Evolutionary conservation across 2,888 invertebrate species (phyloP), one percentile per base, ranked within the genome.

Genomic region (Molanna angustata): DNA sequence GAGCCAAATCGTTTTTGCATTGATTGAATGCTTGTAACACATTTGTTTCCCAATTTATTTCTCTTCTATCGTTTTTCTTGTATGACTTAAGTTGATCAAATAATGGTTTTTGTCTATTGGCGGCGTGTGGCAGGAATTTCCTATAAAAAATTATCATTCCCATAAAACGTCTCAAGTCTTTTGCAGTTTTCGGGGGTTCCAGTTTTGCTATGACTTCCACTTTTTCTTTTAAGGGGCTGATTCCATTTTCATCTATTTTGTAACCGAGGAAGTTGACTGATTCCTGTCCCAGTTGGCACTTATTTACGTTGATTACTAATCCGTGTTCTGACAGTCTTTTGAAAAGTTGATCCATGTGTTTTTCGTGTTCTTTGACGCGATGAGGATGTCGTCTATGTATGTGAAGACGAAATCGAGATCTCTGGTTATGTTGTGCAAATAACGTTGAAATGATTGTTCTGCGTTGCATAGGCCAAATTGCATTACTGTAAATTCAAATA

Each of bases 361-460:
- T n/a, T 21, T 40, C 33, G 46, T 64, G 62, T 13, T 63, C 49
- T 37, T 31, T 1, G 64, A 62, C 3, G 62, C 61, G 1, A 65
- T 54, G 4, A 63, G 44, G 4, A 66, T 62, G 40, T 66, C 66
- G 40, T 67, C 66, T 1, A 67, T 31, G 40, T 65, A 67, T 4
- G 47, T 42, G 19, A 39, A 39, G 3, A 4, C 18, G 47, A 39
- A 60, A 9, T 60, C 58, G 16, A 54, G 22, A 4, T 27, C 54
- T 13, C 42, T 9, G 2, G 46, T 22, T n/a, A 54, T 39, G 14
- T 31, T 40, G 27, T 60, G 48, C 50, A 62, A 59, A 20, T 59
- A 60, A 3, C 60, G 48, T 44, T 60, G 60, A 33, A 58, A 62
- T 0, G 59, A 55, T 48, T 52, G 56, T 1, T 40, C 49, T 2